Percentiles rank a stretch among this genome's conserved stretches.
These are phyloP conservation scores for Brienomyrus longianalis DNA, from an alignment of 2,113 vertebrate genomes.

Conservation along the genomic window DNA sequence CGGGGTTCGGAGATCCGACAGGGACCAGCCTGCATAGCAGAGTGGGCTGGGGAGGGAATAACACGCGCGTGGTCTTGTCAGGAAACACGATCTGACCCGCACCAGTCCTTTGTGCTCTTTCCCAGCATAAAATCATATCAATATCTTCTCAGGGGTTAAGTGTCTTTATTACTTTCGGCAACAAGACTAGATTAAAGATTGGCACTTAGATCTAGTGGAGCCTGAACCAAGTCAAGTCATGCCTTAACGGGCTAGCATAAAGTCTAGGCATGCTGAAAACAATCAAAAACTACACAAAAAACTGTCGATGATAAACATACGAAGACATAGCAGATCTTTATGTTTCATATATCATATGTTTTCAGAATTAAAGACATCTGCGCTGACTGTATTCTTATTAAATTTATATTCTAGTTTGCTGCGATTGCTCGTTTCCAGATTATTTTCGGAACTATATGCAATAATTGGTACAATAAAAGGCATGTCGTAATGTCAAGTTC, in stretches of 20 bases:
- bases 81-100: slow-evolving; percentile 48
- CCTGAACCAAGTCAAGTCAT: slow-evolving; percentile 15
- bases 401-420: not conserved
- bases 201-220: slow-evolving; percentile 12
- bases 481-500: not conserved
- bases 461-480: not conserved
- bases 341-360: not conserved
- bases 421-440: not conserved
- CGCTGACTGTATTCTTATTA: not conserved
- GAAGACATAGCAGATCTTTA: too few species aligned
- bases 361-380: not conserved
- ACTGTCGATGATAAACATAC: not conserved
- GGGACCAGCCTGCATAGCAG: slow-evolving; percentile 30
- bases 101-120: slow-evolving; percentile 18
- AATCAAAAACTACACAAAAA: slow-evolving; percentile 33
- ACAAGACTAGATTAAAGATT: slow-evolving; percentile 21
- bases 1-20: slow-evolving; percentile 8
- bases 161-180: slow-evolving; percentile 25
- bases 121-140: slow-evolving; percentile 42
- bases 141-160: slow-evolving; percentile 20
- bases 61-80: slow-evolving; percentile 45
- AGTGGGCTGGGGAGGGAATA: slow-evolving; percentile 28
- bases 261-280: slow-evolving; percentile 27
- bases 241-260: slow-evolving; percentile 23
- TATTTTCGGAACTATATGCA: not conserved